Evolutionary conservation across 2,797 vertebrate species (phyloP), one percentile per base, ranked within the genome.

Genomic region (Argentina silus): DNA sequence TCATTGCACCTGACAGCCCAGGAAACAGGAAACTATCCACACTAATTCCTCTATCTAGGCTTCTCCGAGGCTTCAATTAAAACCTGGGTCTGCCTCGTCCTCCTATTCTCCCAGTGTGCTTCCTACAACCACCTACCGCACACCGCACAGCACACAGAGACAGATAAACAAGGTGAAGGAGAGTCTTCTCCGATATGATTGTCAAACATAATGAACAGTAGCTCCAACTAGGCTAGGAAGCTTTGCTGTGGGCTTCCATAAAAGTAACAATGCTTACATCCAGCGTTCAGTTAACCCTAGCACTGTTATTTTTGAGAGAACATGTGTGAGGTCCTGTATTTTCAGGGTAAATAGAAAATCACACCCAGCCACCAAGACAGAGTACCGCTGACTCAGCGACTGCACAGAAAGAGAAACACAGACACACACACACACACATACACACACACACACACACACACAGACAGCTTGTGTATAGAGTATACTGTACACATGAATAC

Each of bases 1-100:
- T 85, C 69, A 86, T 80, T 84, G 72, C 51, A 55, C 55, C 76
- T 65, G 80, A 85, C 85, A 83, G 84, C 70, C 70, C 69, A 70
- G 81, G 27, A 77, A 80, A 77, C 57, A 2, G 59, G 47, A 78
- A 87, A 76, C 67, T 45, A 78, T 70, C 57, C 47, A 59, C 3
- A 51, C n/a, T 21, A 44, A 60, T 63, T 71, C 21, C 47, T 43
- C 55, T 27, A 48, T 47, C 74, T 2, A 12, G 6, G n/a, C 9
- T 56, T 80, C 50, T 70, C 61, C 27, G 21, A 7, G 10, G 56
- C 74, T 83, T 81, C 36, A 86, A 79, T 89, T 86, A 84, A 78
- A 86, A 72, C 61, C 66, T 27, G 15, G 62, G 48, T 77, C 44
- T 47, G 69, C 73, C 51, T 44, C 14, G 14, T 9, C 36, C 36